Percentiles rank a stretch among this genome's conserved stretches.
Conservation (phyloP, 2,113 vertebrate species). For the Dolichotis patagonum region DNA sequence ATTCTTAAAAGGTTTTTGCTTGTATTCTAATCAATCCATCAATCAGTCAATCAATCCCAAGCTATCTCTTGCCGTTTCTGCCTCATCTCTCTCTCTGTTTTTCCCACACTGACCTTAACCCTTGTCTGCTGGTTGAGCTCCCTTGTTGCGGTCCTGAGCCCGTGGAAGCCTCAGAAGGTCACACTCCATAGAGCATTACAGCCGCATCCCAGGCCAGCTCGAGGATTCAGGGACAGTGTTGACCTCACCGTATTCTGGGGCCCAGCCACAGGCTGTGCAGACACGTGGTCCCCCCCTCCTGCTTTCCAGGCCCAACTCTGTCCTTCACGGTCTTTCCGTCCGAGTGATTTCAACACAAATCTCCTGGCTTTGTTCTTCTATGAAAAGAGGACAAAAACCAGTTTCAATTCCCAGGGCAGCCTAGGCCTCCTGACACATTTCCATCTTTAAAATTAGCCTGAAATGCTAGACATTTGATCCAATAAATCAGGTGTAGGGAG, state of each 20-base stretch:
- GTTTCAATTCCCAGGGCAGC: slow-evolving; percentile 58
- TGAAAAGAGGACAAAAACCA: slow-evolving; percentile 79
- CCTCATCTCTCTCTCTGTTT: not conserved
- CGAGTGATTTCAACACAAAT: not conserved
- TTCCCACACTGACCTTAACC: too few species aligned
- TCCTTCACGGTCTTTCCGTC: not conserved
- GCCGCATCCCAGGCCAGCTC: accelerated
- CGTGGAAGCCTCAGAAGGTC: not conserved
- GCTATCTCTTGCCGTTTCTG: not conserved
- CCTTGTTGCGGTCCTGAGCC: not conserved
- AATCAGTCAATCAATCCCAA: not conserved
- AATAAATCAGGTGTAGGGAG: slow-evolving; percentile 34
- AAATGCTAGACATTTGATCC: slow-evolving; percentile 58
- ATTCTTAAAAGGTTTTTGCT: not conserved
- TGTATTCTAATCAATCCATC: not conserved
- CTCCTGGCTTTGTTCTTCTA: slow-evolving; percentile 14
- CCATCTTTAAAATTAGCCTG: slow-evolving; percentile 75
- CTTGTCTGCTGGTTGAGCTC: not conserved
- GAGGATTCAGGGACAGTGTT: accelerated
- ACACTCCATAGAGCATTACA: not conserved
- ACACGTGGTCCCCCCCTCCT: not conserved
- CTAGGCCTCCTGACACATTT: slow-evolving; percentile 43
- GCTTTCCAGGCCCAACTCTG: not conserved
- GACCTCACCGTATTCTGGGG: accelerated
- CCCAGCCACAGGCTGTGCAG: accelerated